Evolutionary conservation across 2,888 invertebrate genomes (phyloP), one percentile per base, ranked within the genome.

Genomic region (Rhyacophila evoluta): DNA sequence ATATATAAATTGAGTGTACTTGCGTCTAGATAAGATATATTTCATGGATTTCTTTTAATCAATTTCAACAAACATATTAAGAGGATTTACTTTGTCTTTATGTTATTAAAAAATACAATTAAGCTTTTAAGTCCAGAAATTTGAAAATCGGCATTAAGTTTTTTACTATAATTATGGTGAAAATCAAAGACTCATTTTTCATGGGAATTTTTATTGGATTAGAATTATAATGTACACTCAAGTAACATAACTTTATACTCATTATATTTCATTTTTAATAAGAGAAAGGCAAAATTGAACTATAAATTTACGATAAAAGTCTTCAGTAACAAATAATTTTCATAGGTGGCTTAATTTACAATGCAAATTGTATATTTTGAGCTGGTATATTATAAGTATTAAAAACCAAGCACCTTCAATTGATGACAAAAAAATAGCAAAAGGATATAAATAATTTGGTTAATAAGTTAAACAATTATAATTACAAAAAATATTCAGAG

Each of bases 401-500:
- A 55, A 25, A 41, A 55, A 55, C 55, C 55, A 19, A 55, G 55
- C 55, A 55, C 55, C 55, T 55, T 6, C 19, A 25, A 19, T 15
- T 19, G 55, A 55, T 4, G 19, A 15, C 15, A 41, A 41, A 41
- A n/a, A 55, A 55, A 55, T 55, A 55, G 55, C 55, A 55, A 55
- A 55, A 55, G 1, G 19, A 55, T 55, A 55, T 19, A 55, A 55
- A 55, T 25, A 19, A 2, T 55, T 55, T 55, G 15, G 55, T 55
- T 55, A 55, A 55, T 55, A 55, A 55, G 55, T 55, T 55, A 55
- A 55, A 55, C 19, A 55, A 55, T 39, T 12, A 39, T n/a, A n/a
- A n/a, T n/a, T 55, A 55, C 55, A 55, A 2, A 19, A 19, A 55
- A 55, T 55, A 55, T 55, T 55, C 55, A 55, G 19, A 55, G 15